Percentiles rank a stretch among this genome's conserved stretches.
phyloP scores from a whole-genome alignment of 2,113 vertebrate genomes.

The Aptenodytes patagonicus region DNA sequence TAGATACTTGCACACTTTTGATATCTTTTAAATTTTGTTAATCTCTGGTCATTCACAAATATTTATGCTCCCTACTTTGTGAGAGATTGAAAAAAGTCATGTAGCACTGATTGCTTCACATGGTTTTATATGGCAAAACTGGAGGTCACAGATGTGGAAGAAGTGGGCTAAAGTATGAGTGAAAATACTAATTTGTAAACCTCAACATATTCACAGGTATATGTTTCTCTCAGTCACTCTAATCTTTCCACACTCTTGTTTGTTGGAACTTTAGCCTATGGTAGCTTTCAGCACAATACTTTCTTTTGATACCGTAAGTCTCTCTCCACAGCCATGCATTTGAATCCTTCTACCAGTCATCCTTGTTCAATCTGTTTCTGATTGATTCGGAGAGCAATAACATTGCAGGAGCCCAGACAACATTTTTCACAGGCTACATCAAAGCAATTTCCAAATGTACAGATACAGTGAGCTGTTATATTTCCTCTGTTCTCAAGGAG shows the following conservation, averaged over 20 bases:
- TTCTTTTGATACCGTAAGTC: not conserved
- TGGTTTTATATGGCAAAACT: not conserved
- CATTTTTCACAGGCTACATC: not conserved
- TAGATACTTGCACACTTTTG: not conserved
- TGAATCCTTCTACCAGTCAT: not conserved
- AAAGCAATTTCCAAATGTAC: not conserved
- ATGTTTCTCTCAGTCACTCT: not conserved
- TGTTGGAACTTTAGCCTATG: not conserved
- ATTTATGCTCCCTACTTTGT: not conserved
- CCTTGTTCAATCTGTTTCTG: not conserved
- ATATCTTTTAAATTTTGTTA: not conserved
- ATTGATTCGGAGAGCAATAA: not conserved
- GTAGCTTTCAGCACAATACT: not conserved
- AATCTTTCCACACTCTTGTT: not conserved
- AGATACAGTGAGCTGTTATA: not conserved
- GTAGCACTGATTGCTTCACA: not conserved
- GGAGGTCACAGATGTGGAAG: not conserved
- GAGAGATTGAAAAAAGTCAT: not conserved
- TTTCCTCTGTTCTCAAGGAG: not conserved
- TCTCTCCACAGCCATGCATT: not conserved
- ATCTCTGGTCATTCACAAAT: not conserved
- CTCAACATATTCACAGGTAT: not conserved
- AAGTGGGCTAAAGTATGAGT: not conserved
- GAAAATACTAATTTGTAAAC: not conserved
- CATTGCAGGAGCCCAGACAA: not conserved